Evolutionary conservation across 2,797 vertebrate genomes (phyloP), one percentile per base, ranked within the genome.

Genomic region (Spinus pinus): DNA sequence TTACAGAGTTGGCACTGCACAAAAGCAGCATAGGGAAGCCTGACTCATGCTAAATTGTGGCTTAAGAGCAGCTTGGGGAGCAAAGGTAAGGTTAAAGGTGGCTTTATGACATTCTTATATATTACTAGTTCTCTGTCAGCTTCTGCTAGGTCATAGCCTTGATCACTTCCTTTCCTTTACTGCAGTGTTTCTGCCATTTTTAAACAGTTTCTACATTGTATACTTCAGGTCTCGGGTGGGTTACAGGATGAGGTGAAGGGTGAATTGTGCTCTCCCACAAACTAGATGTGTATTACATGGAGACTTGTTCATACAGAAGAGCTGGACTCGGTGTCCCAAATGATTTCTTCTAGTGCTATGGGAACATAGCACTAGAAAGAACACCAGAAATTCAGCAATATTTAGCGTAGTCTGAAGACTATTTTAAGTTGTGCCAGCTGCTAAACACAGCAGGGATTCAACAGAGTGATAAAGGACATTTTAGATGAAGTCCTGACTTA

Each of bases 361-460:
- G 33, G 51, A 41, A 41, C 47, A 66, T 9, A 51, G 35, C 41
- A 84, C 31, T 42, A 47, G 66, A 78, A 78, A 78, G 39, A n/a
- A 60, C 31, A 47, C 46, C 41, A 70, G 90, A 95, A 95, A 90
- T 75, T 88, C 82, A 72, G 93, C 82, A 95, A 88, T 83, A 92
- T 83, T 93, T 84, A 90, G 39, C 4, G 2, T 67, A 70, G 80
- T 67, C 62, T 86, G 70, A 91, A 95, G 79, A 86, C 88, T 94
- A 95, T 93, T 96, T 96, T 94, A 92, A 95, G 84, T 93, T 92
- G 50, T 20, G 35, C 88, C 93, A 94, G 96, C 95, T 95, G 95
- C 81, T 91, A 81, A 95, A 95, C 89, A 81, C 95, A 95, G 87
- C 82, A 90, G 82, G 86, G 41, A 83, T 88, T 93, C 91, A 94